Evolutionary conservation across 2,113 vertebrate genomes (phyloP).

Genomic region (Chascanopsetta lugubris): DNA sequence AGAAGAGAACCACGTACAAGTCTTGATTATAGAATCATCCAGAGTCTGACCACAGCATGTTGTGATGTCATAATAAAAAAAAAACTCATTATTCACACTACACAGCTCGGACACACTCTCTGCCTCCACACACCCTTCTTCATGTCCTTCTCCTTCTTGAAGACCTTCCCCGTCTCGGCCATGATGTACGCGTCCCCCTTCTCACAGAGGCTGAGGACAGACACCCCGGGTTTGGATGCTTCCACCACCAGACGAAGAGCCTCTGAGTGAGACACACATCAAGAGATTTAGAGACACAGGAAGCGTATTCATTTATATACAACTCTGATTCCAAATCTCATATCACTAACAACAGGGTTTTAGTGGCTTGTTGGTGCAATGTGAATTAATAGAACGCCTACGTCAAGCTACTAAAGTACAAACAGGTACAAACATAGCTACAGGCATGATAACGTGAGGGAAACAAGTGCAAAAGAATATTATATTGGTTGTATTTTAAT

Average conservation of each 20-base stretch:
- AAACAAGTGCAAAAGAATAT: too few species aligned
- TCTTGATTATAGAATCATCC: slow-evolving; percentile 62
- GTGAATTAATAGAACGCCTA: too few species aligned
- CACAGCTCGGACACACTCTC: background rate
- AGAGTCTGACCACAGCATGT: slow-evolving; percentile 23
- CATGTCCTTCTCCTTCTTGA: slow-evolving; percentile 98
- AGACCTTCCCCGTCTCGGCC: slow-evolving; percentile 93
- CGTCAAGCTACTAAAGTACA: too few species aligned
- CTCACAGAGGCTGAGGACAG: slow-evolving; percentile 89
- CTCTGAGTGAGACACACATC: slow-evolving; percentile 69
- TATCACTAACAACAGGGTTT: too few species aligned
- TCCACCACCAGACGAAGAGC: slow-evolving; percentile 88
- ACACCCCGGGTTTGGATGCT: slow-evolving; percentile 83
- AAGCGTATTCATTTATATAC: too few species aligned
- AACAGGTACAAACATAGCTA: too few species aligned
- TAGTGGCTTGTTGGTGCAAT: too few species aligned
- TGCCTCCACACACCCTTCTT: slow-evolving; percentile 92
- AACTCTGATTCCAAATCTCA: too few species aligned
- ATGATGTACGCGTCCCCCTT: slow-evolving; percentile 91
- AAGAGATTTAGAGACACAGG: background rate
- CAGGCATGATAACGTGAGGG: too few species aligned
- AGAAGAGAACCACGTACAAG: slow-evolving; percentile 66
- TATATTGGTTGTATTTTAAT: too few species aligned
- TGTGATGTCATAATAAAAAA: background rate
- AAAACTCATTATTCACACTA: background rate